Base-by-base conservation (phyloP, 2,888 invertebrate species). In the Parascotia fuliginaria region DNA sequence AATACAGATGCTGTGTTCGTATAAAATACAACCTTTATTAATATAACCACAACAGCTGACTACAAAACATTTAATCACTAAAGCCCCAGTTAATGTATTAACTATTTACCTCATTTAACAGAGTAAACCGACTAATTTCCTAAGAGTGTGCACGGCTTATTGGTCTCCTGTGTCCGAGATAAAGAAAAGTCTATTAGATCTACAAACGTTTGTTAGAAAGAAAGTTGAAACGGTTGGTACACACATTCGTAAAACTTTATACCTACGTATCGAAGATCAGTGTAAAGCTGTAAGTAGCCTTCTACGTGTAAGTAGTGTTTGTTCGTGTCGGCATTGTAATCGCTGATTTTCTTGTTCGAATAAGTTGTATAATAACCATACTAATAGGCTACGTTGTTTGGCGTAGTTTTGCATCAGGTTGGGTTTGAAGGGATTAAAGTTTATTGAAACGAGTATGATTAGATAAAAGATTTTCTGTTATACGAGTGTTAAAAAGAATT, bases 181-280 rank as follows among this genome's bases (percentile, higher is more conserved):
- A 58, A 42, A 49, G 42, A 47, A 49, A 24, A 13, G 29, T 22
- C 19, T 16, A 13, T 45, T 50, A 29, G 14, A 51, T 46, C 24
- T 37, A 52, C 61, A 54, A 41, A 55, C 47, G 32, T 42, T 15
- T 47, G n/a, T n/a, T n/a, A n/a, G n/a, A n/a, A n/a, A n/a, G n/a
- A n/a, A n/a, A n/a, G n/a, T n/a, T n/a, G n/a, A n/a, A n/a, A n/a
- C n/a, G n/a, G n/a, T n/a, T n/a, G 43, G 44, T 58, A 63, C 38
- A 22, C 14, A 31, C 13, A 16, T 33, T 68, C 60, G 46, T 65
- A 63, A 64, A 55, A 53, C 50, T 59, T 63, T 59, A 68, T 53
- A 42, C n/a, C n/a, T n/a, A n/a, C 53, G 42, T 68, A 52, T 54
- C 34, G 39, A 39, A 42, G 51, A 69, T 55, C 54, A 54, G 44